A percentile compares a stretch with the other conserved stretches of the same genome.
These are phyloP conservation scores for Plemyria rubiginata DNA, from an alignment of 2,888 invertebrate species.

Conservation along the genomic window DNA sequence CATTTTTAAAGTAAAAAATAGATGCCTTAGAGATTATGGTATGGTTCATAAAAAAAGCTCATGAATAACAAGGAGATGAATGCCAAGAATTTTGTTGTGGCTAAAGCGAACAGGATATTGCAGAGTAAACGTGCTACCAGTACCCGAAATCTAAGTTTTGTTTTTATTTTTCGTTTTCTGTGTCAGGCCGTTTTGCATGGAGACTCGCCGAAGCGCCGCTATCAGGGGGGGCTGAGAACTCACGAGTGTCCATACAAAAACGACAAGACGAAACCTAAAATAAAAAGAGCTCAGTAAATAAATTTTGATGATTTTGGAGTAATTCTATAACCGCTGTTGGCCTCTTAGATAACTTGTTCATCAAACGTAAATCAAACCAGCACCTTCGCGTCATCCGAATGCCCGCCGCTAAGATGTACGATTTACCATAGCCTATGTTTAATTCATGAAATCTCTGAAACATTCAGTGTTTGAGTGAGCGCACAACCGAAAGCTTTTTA, in stretches of 20 bases:
- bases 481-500: conserved; percentile 12
- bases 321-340: too few relatives aligned
- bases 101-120: conserved; percentile 14
- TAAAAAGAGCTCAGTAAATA: too few relatives aligned
- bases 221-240: too few relatives aligned
- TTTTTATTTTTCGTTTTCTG: too few relatives aligned
- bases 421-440: conserved; percentile 12
- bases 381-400: neutral
- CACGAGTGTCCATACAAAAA: too few relatives aligned
- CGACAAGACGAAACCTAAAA: too few relatives aligned
- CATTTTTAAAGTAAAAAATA: too few relatives aligned
- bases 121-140: too few relatives aligned
- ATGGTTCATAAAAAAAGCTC: conserved; percentile 7
- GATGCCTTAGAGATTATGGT: neutral
- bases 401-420: neutral
- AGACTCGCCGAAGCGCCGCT: too few relatives aligned
- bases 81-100: conserved; percentile 15
- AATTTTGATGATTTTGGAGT: too few relatives aligned
- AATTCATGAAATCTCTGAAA: conserved; percentile 14
- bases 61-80: conserved; percentile 4
- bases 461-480: conserved; percentile 8
- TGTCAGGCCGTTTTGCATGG: too few relatives aligned
- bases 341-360: neutral
- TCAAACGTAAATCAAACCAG: neutral
- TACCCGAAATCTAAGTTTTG: too few relatives aligned